Evolutionary conservation across 2,888 invertebrate species (phyloP).

Genomic region (Unio delphinus): DNA sequence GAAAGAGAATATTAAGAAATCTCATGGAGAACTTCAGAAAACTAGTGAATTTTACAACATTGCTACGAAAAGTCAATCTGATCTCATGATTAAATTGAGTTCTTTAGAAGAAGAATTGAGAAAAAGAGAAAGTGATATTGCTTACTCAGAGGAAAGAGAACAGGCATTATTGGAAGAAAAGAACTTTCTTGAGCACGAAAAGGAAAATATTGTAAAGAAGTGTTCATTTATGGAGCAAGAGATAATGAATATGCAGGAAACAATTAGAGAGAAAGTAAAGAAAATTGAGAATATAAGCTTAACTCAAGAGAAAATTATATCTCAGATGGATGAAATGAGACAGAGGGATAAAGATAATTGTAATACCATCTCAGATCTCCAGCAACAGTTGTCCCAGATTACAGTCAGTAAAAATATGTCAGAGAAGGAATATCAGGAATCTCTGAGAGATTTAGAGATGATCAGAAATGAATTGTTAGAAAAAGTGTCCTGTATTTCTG

Average conservation of each 20-base stretch:
- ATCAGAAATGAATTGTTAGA: too few species aligned
- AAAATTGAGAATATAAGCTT: conserved; percentile 3
- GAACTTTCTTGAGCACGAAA: too few species aligned
- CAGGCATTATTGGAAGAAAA: conserved; percentile 1
- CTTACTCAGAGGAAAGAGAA: conserved; percentile 10
- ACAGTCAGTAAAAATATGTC: too few species aligned
- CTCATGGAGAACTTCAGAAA: conserved; percentile 13
- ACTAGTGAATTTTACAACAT: conserved; percentile 26
- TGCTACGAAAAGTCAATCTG: conserved; percentile 26
- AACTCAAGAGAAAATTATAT: conserved; percentile 10
- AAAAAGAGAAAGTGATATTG: conserved; percentile 15
- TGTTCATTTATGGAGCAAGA: not conserved
- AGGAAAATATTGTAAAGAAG: too few species aligned
- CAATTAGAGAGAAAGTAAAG: conserved; percentile 4
- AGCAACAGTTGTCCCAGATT: too few species aligned
- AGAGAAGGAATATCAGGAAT: too few species aligned
- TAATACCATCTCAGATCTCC: too few species aligned
- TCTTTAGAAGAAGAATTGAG: conserved; percentile 15
- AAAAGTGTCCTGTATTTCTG: not conserved
- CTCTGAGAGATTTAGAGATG: too few species aligned
- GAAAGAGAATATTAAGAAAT: conserved; percentile 9
- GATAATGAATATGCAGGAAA: not conserved
- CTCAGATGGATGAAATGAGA: conserved; percentile 6
- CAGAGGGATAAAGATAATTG: conserved; percentile 6
- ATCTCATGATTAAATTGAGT: conserved; percentile 21